A percentile compares a stretch with the other conserved stretches of the same genome.
These are phyloP conservation scores for Armadillidium nasatum DNA, from an alignment of 1,140 invertebrate species.

Conservation along the genomic window DNA sequence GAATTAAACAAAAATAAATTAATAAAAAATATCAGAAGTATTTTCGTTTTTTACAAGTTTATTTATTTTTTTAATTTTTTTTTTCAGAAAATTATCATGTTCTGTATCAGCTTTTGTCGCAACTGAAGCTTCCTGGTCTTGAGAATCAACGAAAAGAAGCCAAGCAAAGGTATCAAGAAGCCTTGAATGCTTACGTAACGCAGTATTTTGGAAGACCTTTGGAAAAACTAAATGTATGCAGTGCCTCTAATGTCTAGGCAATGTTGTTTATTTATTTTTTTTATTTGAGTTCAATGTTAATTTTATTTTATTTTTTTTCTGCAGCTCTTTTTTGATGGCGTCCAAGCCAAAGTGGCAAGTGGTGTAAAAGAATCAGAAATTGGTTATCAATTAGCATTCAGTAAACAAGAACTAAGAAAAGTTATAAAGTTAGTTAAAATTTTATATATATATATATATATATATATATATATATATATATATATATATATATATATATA, in stretches of 20 bases:
- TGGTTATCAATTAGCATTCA: slow-evolving; percentile 94
- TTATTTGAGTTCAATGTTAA: too few species aligned
- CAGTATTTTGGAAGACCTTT: slow-evolving; percentile 90
- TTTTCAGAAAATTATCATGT: slow-evolving; percentile 87
- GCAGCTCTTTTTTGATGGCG: slow-evolving; percentile 68
- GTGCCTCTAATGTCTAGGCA: slow-evolving; percentile 56
- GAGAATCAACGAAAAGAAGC: slow-evolving; percentile 85
- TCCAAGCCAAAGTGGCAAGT: slow-evolving; percentile 66
- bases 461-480: background rate
- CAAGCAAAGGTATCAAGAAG: slow-evolving; percentile 84
- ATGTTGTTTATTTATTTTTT: too few species aligned
- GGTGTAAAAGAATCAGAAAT: slow-evolving; percentile 97
- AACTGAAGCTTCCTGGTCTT: slow-evolving; percentile 84
- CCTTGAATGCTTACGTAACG: slow-evolving; percentile 84
- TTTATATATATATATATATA: too few species aligned
- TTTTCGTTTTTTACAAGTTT: too few species aligned
- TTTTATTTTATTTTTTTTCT: too few species aligned
- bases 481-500: too few species aligned
- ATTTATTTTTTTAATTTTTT: background rate
- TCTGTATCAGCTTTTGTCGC: slow-evolving; percentile 77
- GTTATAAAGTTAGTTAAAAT: slow-evolving; percentile 66
- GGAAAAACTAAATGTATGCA: slow-evolving; percentile 92
- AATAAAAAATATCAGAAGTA: too few species aligned
- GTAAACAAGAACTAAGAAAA: slow-evolving; percentile 91
- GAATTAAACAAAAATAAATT: too few species aligned